phyloP scores from a whole-genome alignment of 2,888 invertebrate species.

The Rhimphoctona megacephalus region DNA sequence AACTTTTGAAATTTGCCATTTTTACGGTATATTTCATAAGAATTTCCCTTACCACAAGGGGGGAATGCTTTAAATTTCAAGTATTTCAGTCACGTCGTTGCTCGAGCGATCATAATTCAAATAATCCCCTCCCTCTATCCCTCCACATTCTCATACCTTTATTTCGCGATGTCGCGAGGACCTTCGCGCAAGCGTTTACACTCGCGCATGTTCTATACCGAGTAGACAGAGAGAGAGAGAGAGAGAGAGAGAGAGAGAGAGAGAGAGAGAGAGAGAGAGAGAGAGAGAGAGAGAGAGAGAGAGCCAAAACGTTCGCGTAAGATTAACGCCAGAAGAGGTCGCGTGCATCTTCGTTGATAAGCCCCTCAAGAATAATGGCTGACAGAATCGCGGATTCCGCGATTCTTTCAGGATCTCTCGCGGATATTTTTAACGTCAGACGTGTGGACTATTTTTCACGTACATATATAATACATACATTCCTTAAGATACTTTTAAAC shows the following conservation, averaged over 20 bases:
- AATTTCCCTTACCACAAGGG: conserved; percentile 38
- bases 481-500: too few species aligned
- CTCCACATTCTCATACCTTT: conserved; percentile 14
- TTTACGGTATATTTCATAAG: conserved; percentile 26
- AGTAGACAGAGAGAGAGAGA: too few species aligned
- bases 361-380: conserved; percentile 49
- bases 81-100: conserved; percentile 71
- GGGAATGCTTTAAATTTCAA: conserved; percentile 65
- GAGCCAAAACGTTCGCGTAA: conserved; percentile 12
- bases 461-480: background rate
- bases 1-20: conserved; percentile 21
- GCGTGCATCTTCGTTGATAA: conserved; percentile 56
- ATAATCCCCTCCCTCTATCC: background rate
- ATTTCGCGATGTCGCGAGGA: conserved; percentile 31
- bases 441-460: conserved; percentile 3
- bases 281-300: background rate
- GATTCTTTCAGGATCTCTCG: conserved; percentile 42
- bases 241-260: background rate
- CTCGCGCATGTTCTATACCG: conserved; percentile 12
- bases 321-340: conserved; percentile 40
- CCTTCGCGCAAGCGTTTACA: conserved; percentile 32
- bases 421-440: background rate
- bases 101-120: conserved; percentile 67
- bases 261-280: background rate
- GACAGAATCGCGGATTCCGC: conserved; percentile 32